phyloP scores from a whole-genome alignment of 2,797 vertebrate genomes.

The Steatocranus sp. region DNA sequence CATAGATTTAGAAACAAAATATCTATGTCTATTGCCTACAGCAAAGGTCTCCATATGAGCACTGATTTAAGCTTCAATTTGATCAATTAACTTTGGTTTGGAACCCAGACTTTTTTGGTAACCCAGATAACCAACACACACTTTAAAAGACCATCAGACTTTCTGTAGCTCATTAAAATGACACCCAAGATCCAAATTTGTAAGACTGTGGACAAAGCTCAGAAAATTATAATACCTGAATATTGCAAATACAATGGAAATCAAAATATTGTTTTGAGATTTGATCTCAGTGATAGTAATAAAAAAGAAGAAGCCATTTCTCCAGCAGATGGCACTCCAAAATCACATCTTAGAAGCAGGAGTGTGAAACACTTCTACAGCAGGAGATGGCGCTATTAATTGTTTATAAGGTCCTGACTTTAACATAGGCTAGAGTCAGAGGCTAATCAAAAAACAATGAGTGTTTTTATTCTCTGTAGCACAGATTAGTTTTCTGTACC shows the following conservation, averaged over 20 bases:
- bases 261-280: not conserved
- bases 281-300: not conserved
- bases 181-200: not conserved
- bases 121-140: not conserved
- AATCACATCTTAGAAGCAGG: not conserved
- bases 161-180: not conserved
- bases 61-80: not conserved
- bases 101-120: not conserved
- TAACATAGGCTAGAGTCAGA: not conserved
- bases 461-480: not conserved
- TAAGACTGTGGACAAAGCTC: not conserved
- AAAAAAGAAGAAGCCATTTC: not conserved
- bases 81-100: not conserved
- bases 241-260: not conserved
- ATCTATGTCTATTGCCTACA: not conserved
- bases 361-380: not conserved
- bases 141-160: not conserved
- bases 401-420: conserved; percentile 24
- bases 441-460: not conserved
- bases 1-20: not conserved
- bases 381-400: conserved; percentile 53
- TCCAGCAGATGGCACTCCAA: conserved; percentile 39
- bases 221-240: not conserved
- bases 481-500: not conserved
- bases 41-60: not conserved